Evolutionary conservation across 2,888 invertebrate species (phyloP), one percentile per base, ranked within the genome.

Genomic region (Heteromyza rotundicornis): DNA sequence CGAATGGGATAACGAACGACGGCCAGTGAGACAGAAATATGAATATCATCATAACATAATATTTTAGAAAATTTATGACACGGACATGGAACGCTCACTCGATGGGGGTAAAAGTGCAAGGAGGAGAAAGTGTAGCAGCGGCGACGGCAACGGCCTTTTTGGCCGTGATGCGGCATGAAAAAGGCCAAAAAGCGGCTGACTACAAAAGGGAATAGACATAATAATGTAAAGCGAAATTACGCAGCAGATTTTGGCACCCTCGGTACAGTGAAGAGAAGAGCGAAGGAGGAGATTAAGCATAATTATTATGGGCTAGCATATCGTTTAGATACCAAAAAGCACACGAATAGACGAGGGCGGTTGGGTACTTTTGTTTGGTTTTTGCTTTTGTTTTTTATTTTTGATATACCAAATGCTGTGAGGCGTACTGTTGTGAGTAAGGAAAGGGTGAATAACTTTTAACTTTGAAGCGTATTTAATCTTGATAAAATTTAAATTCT

Each of bases 11-110:
- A 47, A 47, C 47, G 20, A 40, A n/a, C 40, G n/a, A 47, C 40
- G 40, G 40, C 5, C 47, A 47, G 47, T 19, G 20, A 47, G 47
- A 47, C 47, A 47, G 47, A 47, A 47, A 47, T 47, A 47, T 47
- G 47, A 47, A 47, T 47, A 47, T 47, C 47, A 47, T 17, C 47
- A 14, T 20, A 7, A 17, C 47, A 17, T 19, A 47, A 47, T 47
- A 20, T 17, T 8, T n/a, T 40, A n/a, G 40, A 40, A 40, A 40
- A 40, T 40, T 7, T 40, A 40, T 40, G n/a, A 19, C 3, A 19
- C 47, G 47, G 3, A 19, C 17, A 20, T 19, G 20, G 2, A 14
- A 5, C 40, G n/a, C n/a, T n/a, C n/a, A n/a, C n/a, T n/a, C n/a
- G n/a, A n/a, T n/a, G 40, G 16, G 40, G 40, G n/a, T 14, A 7